Evolutionary conservation across 2,797 vertebrate species (phyloP), one percentile per base, ranked within the genome.

Genomic region (Ceyx erithaca): DNA sequence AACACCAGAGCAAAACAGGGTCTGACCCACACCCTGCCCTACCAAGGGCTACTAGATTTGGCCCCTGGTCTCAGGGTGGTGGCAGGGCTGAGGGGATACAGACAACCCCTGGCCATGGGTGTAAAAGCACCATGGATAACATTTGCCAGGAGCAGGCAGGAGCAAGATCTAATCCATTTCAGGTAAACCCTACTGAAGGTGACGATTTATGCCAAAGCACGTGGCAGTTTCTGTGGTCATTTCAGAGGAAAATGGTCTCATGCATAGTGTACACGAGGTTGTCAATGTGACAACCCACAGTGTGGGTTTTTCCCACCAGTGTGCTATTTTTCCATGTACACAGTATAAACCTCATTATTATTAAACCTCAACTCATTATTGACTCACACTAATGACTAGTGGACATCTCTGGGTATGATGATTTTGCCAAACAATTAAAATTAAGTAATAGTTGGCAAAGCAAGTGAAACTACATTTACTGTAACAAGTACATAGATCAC

Each of bases 401-500:
- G 94, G 89, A 92, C 48, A 63, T 61, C 31, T 57, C 45, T 67
- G 67, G 16, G 28, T 76, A 83, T 0, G 0, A 43, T 20, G 31
- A 37, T 48, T 81, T 69, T 91, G 59, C 80, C 82, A 72, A 87
- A 69, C 46, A 83, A 85, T 86, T 85, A 52, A 55, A 89, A 76
- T 59, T 30, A 89, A 37, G 51, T 85, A 62, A 55, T 52, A 69
- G 31, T 30, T 17, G 43, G 66, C 22, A 72, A 89, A 83, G 37
- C 30, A 87, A 91, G 77, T 79, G 31, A 85, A 95, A 85, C 40
- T 52, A 83, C 43, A 70, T 83, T 89, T 89, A 41, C 68, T 57
- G 21, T 30, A 12, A 0, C 1, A 51, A 78, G 10, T 19, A 77
- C 12, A 15, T 2, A 35, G 8, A 51, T 10, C 22, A 51, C 11